Conservation (phyloP, 2,797 vertebrate species). For the Triplophysa yarkandensis region DNA sequence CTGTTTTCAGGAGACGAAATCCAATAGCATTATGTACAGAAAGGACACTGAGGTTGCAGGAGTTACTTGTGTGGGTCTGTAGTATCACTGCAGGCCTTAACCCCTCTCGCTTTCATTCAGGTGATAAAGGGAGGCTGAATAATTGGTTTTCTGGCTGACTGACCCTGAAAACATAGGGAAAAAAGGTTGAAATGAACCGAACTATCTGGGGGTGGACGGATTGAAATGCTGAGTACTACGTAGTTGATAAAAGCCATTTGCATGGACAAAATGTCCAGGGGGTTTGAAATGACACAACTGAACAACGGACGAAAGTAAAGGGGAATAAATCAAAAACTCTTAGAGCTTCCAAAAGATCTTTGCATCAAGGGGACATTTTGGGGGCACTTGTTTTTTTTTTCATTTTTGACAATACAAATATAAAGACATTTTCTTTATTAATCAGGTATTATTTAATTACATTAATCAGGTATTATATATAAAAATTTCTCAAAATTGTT, state of each 20-base stretch:
- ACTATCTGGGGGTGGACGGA: slow-evolving; percentile 49
- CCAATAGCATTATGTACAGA: slow-evolving; percentile 3
- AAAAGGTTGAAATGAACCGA: slow-evolving; percentile 56
- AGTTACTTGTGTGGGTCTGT: slow-evolving; percentile 38
- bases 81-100: slow-evolving; percentile 49
- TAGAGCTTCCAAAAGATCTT: slow-evolving; percentile 1
- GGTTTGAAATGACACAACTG: slow-evolving; percentile 37
- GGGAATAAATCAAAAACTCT: background rate
- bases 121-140: slow-evolving; percentile 59
- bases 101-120: slow-evolving; percentile 51
- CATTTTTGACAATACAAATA: too few species aligned
- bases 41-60: slow-evolving; percentile 27
- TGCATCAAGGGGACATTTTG: too few species aligned
- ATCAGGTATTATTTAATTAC: too few species aligned
- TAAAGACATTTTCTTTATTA: too few species aligned
- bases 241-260: slow-evolving; percentile 51
- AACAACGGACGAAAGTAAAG: slow-evolving; percentile 23
- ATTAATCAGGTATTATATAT: too few species aligned
- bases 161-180: slow-evolving; percentile 66
- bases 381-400: too few species aligned
- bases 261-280: slow-evolving; percentile 47
- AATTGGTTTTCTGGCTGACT: slow-evolving; percentile 69
- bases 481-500: too few species aligned
- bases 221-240: slow-evolving; percentile 43
- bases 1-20: slow-evolving; percentile 17